phyloP scores from a whole-genome alignment of 2,888 invertebrate genomes.

The Thera obeliscata region DNA sequence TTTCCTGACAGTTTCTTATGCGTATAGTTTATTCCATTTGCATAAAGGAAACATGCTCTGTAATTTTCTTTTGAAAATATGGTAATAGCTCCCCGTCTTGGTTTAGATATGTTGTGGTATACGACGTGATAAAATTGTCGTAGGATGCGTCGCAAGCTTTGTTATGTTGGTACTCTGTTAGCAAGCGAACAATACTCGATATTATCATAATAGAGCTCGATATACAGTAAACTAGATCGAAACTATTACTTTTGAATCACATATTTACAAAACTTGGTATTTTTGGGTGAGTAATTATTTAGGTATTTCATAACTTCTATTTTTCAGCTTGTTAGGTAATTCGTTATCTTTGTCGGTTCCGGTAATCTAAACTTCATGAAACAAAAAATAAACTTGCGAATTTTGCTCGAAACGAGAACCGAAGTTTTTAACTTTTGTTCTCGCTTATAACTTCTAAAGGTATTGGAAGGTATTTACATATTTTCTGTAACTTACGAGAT shows the following conservation, averaged over 20 bases:
- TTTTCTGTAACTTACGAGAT: neutral
- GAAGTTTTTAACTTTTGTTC: neutral
- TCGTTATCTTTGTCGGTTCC: neutral
- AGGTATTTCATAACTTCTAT: neutral
- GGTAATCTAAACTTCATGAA: neutral
- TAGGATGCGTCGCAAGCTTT: neutral
- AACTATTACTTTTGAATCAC: too few species aligned
- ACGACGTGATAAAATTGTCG: slow-evolving; percentile 4
- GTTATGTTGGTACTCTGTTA: neutral
- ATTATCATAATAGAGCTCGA: too few species aligned
- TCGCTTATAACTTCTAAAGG: neutral
- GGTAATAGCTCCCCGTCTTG: slow-evolving; percentile 4
- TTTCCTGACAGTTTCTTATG: slow-evolving; percentile 18
- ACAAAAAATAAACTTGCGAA: neutral
- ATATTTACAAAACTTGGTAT: too few species aligned
- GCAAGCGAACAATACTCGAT: neutral
- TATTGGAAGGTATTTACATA: neutral
- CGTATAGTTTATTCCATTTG: slow-evolving; percentile 15
- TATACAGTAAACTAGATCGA: too few species aligned
- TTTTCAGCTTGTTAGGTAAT: neutral
- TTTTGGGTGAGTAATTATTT: neutral
- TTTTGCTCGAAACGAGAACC: neutral
- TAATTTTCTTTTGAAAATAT: slow-evolving; percentile 23
- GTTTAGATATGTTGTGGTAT: slow-evolving; percentile 5
- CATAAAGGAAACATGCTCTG: slow-evolving; percentile 11